Evolutionary conservation across 2,113 vertebrate species (phyloP).

Genomic region (Pseudorasbora parva): DNA sequence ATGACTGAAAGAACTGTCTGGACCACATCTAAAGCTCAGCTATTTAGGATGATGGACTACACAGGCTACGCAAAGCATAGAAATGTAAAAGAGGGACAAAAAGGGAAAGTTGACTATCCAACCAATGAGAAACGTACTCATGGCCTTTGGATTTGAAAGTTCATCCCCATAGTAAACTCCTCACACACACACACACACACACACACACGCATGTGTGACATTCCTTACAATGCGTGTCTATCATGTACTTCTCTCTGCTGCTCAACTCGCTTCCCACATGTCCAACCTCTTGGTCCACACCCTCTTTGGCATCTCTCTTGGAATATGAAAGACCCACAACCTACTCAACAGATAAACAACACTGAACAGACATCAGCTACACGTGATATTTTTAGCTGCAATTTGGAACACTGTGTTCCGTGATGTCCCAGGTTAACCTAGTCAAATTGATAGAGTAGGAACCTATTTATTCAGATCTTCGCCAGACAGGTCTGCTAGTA

Average conservation of each 20-base stretch:
- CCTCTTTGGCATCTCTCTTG: constrained; percentile 39
- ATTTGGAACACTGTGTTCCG: constrained; percentile 50
- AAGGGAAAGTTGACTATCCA: neutral
- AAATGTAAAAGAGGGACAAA: neutral
- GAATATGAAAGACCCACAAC: constrained; percentile 20
- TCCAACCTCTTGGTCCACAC: constrained; percentile 2
- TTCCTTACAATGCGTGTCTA: neutral
- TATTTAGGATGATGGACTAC: neutral
- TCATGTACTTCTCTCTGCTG: neutral
- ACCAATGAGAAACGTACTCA: neutral
- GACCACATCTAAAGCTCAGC: constrained; percentile 4
- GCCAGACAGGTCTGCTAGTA: neutral
- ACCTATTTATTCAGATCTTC: constrained; percentile 25
- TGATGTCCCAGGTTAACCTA: constrained; percentile 20
- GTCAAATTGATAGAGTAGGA: constrained; percentile 25
- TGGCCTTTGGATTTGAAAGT: neutral
- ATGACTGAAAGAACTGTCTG: neutral
- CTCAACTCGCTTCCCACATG: constrained; percentile 31
- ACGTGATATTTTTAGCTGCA: constrained; percentile 50
- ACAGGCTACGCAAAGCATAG: neutral
- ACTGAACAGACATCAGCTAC: constrained; percentile 28
- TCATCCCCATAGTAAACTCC: constrained; percentile 9
- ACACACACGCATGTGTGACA: neutral
- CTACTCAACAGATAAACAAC: constrained; percentile 27
- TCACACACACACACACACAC: neutral